Percentiles rank a stretch among this genome's conserved stretches.
These are phyloP conservation scores for Aurelia sp. DNA, from an alignment of 30 jellyfish, hydroid and myxozoan genomes.

Conservation along the genomic window DNA sequence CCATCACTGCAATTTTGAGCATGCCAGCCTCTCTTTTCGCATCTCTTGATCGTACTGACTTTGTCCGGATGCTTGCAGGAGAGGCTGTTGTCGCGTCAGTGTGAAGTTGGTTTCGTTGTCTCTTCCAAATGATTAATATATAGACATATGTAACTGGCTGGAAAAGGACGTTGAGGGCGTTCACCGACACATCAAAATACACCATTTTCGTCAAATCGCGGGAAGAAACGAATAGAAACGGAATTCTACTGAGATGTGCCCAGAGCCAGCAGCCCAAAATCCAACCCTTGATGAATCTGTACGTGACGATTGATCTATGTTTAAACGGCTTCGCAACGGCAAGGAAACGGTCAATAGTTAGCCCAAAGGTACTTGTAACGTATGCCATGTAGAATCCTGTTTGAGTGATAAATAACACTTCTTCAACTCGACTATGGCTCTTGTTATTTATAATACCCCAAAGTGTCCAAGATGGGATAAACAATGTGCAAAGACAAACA, in stretches of 20 bases:
- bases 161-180: slow-evolving; percentile 28
- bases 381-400: too few relatives aligned
- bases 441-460: slow-evolving; percentile 17
- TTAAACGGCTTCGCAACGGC: slow-evolving; percentile 35
- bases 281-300: slow-evolving; percentile 4
- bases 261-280: slow-evolving; percentile 44
- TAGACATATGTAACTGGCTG: slow-evolving; percentile 62
- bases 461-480: slow-evolving; percentile 54
- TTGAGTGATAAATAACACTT: too few relatives aligned
- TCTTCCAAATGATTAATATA: slow-evolving; percentile 38
- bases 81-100: neutral
- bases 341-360: too few relatives aligned
- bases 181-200: slow-evolving; percentile 44
- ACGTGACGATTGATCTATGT: slow-evolving; percentile 46
- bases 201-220: slow-evolving; percentile 20
- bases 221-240: slow-evolving; percentile 41
- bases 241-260: slow-evolving; percentile 44
- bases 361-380: too few relatives aligned
- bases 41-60: slow-evolving; percentile 26
- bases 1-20: slow-evolving; percentile 47
- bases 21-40: slow-evolving; percentile 36
- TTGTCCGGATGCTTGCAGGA: slow-evolving; percentile 13
- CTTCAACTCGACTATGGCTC: slow-evolving; percentile 42
- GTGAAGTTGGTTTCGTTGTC: neutral
- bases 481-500: slow-evolving; percentile 27